phyloP scores from a whole-genome alignment of 1,140 invertebrate species.

The Ylistrum balloti region DNA sequence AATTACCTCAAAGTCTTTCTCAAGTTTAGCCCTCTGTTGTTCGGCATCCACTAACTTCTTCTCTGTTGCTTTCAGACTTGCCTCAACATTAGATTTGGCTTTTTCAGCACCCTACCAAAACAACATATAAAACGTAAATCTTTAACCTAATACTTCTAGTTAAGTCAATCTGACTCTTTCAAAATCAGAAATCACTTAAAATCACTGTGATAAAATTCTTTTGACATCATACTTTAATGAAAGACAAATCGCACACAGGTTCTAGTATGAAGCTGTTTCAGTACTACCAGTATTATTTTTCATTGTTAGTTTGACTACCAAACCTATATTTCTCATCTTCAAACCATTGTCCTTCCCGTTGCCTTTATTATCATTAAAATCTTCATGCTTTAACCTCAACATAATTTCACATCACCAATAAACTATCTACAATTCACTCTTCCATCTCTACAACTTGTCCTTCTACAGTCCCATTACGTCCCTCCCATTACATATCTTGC shows the following conservation, averaged over 20 bases:
- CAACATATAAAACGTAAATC: not conserved
- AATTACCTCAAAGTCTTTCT: constrained; percentile 51
- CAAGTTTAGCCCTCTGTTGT: constrained; percentile 55
- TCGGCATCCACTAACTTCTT: constrained; percentile 57
- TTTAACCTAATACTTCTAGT: not conserved
- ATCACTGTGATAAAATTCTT: too few species aligned
- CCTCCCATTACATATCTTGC: not conserved
- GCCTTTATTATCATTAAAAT: too few species aligned
- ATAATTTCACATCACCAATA: too few species aligned
- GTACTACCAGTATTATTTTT: constrained; percentile 5
- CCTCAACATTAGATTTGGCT: constrained; percentile 46
- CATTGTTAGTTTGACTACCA: not conserved
- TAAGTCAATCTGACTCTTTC: too few species aligned
- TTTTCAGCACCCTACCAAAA: constrained; percentile 52
- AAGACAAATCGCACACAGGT: not conserved
- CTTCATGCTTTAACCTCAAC: too few species aligned
- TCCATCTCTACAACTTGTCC: too few species aligned
- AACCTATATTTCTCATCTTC: not conserved
- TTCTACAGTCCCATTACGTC: not conserved
- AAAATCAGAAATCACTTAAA: not conserved
- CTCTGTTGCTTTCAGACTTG: constrained; percentile 57
- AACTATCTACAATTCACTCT: too few species aligned
- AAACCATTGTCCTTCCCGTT: not conserved
- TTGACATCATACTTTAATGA: not conserved
- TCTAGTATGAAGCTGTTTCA: constrained; percentile 3